Evolutionary conservation across 2,797 vertebrate genomes (phyloP).

Genomic region (Macrochelys suwanniensis): DNA sequence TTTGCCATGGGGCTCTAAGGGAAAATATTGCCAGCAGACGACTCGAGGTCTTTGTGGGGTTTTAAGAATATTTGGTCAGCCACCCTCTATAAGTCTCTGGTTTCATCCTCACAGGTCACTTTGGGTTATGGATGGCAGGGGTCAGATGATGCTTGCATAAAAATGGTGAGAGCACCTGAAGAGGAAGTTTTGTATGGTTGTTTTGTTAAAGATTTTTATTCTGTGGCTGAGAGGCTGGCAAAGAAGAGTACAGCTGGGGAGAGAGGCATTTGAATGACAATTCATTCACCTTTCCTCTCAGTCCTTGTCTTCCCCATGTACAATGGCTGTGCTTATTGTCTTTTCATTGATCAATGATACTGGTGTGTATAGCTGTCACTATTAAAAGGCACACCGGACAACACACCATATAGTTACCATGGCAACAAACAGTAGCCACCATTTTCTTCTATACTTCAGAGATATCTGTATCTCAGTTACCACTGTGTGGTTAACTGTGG

Average conservation of each 20-base stretch:
- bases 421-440: not conserved
- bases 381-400: accelerated
- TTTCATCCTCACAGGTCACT: not conserved
- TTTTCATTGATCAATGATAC: not conserved
- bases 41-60: not conserved
- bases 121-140: not conserved
- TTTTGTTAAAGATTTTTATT: not conserved
- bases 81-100: not conserved
- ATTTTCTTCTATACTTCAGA: not conserved
- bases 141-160: not conserved
- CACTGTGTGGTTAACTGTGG: not conserved
- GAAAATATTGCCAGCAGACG: not conserved
- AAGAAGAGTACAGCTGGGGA: not conserved
- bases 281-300: not conserved
- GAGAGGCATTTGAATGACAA: not conserved
- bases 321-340: not conserved
- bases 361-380: accelerated
- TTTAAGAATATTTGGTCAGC: not conserved
- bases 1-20: not conserved
- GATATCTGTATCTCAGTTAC: not conserved
- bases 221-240: not conserved
- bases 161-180: not conserved
- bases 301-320: not conserved
- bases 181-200: not conserved
- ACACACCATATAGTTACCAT: not conserved